These are phyloP conservation scores for Formicarius rufipectus DNA, from an alignment of 2,113 vertebrate species.

Conservation along the genomic window DNA sequence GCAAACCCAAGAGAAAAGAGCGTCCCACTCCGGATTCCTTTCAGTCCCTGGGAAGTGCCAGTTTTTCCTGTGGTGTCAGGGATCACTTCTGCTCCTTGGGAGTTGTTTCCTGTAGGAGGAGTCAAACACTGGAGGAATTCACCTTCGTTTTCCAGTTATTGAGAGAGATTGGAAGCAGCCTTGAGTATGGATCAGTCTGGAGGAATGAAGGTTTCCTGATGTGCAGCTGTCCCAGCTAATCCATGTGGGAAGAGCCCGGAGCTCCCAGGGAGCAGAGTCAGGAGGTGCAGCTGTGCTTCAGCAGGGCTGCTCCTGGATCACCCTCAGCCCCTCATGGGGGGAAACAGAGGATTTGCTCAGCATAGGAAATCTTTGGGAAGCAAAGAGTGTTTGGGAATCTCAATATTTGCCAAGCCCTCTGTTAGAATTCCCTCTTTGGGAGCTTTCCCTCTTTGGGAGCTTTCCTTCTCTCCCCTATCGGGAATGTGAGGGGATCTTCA, in stretches of 20 bases:
- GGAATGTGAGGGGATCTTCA: neutral
- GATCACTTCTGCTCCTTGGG: neutral
- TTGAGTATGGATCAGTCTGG: neutral
- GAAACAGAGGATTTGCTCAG: neutral
- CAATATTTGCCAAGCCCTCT: neutral
- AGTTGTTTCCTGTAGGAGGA: neutral
- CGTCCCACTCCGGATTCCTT: accelerated
- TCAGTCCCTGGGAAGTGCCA: neutral
- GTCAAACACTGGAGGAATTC: accelerated
- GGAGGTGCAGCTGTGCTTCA: no score
- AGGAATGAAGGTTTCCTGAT: neutral
- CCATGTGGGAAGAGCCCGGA: neutral
- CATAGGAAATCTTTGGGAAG: neutral
- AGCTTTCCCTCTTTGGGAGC: neutral
- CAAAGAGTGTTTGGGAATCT: neutral
- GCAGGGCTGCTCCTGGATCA: neutral
- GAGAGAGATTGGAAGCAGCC: neutral
- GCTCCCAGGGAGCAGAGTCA: neutral
- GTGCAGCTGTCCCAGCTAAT: neutral
- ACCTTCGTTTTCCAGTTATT: accelerated
- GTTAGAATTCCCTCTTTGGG: neutral
- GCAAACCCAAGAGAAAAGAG: neutral
- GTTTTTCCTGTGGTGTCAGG: neutral
- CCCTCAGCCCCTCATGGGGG: neutral
- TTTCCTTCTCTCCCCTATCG: no score